Base-by-base conservation (phyloP, 2,888 invertebrate genomes). In the Phortica magna region DNA sequence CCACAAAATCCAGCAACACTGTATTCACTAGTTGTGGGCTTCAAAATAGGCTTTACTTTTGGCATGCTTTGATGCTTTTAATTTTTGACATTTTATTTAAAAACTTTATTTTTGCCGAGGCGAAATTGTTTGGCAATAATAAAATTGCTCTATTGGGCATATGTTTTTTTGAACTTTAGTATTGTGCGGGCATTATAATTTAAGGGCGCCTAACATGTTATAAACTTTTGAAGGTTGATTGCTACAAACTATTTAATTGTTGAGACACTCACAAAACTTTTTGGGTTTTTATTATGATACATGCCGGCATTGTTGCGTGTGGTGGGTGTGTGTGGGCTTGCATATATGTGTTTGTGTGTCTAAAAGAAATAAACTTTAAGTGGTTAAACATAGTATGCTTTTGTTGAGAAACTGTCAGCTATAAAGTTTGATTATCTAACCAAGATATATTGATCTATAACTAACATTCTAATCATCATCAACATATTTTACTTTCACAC, bases 41-140 rank as follows among this genome's bases (percentile, higher is more conserved):
- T 72, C 17, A 48, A 31, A 6, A 17, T 78, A 31, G 31, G 53
- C 55, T n/a, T 53, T 71, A 55, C 31, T 31, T 55, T 79, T 78
- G 77, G 79, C 81, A 82, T 84, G 80, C 84, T 84, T 84, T 82
- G 82, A 78, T 82, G 83, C 83, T 84, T 83, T 85, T 80, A 84
- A 83, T 84, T 83, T 83, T 81, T 81, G 80, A 81, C 82, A 83
- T 86, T 80, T 81, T 78, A 82, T 81, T 80, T 81, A 77, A 74
- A 81, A 82, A 82, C 78, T 82, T 82, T 78, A 67, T 77, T 71
- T 68, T 71, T 22, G 22, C 39, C 17, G 31, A 71, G 61, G 61
- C 61, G 19, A 65, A 65, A 65, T 41, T 65, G 65, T 41, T 65
- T 12, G 65, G 65, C 70, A 67, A 67, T 43, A 67, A 68, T 68